Evolutionary conservation across 2,113 vertebrate species (phyloP).

Genomic region (Ptyas mucosa): DNA sequence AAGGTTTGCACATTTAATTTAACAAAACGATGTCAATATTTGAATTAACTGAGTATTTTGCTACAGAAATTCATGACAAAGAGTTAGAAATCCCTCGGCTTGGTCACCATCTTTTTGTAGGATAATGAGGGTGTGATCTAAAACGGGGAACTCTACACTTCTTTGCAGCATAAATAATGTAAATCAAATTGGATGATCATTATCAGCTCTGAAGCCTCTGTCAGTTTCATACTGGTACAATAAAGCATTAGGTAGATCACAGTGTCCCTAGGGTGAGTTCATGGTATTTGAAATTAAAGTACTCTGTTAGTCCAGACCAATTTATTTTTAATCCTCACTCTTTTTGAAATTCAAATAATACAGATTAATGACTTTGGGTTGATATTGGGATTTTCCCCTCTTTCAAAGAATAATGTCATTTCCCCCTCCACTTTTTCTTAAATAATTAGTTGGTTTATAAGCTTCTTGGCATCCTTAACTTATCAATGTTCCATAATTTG

Average conservation of each 20-base stretch:
- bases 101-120: neutral
- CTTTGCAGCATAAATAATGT: constrained; percentile 20
- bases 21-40: neutral
- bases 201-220: constrained; percentile 34
- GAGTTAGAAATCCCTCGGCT: neutral
- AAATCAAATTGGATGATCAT: constrained; percentile 36
- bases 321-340: constrained; percentile 37
- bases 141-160: neutral
- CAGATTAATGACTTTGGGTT: constrained; percentile 6
- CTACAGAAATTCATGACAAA: neutral
- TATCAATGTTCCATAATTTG: neutral
- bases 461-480: constrained; percentile 11
- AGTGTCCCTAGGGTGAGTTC: constrained; percentile 19
- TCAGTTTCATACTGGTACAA: constrained; percentile 41
- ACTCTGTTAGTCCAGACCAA: constrained; percentile 34
- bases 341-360: constrained; percentile 18
- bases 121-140: neutral
- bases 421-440: neutral
- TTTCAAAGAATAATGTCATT: neutral
- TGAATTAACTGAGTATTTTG: neutral
- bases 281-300: constrained; percentile 37
- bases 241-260: constrained; percentile 44
- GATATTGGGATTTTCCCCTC: neutral
- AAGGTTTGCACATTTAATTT: neutral
- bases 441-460: constrained; percentile 6